Percentiles rank a stretch among this genome's conserved stretches.
phyloP scores from a whole-genome alignment of 2,888 invertebrate species.

The Rhynchonema sp. region DNA sequence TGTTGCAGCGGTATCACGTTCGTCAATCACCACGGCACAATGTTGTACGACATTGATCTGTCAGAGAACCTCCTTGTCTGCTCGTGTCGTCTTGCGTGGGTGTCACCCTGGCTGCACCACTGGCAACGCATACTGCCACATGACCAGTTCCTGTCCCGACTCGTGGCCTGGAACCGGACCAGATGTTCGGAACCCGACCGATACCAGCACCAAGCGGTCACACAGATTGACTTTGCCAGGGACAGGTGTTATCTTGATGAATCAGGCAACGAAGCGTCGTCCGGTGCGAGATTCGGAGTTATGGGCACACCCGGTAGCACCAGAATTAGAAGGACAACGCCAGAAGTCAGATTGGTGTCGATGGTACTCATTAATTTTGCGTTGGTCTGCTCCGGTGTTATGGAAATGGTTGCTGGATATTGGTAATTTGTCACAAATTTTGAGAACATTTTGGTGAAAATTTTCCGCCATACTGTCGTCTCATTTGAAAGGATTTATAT shows the following conservation, averaged over 20 bases:
- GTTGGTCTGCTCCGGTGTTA: not conserved
- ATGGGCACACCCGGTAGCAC: too few species aligned
- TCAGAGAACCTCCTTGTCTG: slow-evolving; percentile 4
- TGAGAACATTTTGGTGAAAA: too few species aligned
- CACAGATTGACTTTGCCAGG: not conserved
- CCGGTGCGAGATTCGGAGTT: too few species aligned
- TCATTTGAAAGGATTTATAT: too few species aligned
- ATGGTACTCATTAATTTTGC: not conserved
- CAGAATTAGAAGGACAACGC: too few species aligned
- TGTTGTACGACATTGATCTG: slow-evolving; percentile 3
- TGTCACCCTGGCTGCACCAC: slow-evolving; percentile 2
- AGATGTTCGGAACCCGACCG: not conserved
- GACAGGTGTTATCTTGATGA: too few species aligned
- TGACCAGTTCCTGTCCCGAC: not conserved
- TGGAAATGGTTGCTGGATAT: not conserved
- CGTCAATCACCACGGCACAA: slow-evolving; percentile 5
- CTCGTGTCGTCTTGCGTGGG: slow-evolving; percentile 5
- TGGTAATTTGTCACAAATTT: too few species aligned
- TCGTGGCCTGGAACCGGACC: not conserved
- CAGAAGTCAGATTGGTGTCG: not conserved
- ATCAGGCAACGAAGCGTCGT: too few species aligned
- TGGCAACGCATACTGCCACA: not conserved
- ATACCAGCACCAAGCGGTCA: not conserved
- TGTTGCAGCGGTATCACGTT: not conserved
- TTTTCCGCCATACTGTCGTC: too few species aligned